These are phyloP conservation scores for Tetragonula clypearis DNA, from an alignment of 1,140 invertebrate species.

Conservation along the genomic window DNA sequence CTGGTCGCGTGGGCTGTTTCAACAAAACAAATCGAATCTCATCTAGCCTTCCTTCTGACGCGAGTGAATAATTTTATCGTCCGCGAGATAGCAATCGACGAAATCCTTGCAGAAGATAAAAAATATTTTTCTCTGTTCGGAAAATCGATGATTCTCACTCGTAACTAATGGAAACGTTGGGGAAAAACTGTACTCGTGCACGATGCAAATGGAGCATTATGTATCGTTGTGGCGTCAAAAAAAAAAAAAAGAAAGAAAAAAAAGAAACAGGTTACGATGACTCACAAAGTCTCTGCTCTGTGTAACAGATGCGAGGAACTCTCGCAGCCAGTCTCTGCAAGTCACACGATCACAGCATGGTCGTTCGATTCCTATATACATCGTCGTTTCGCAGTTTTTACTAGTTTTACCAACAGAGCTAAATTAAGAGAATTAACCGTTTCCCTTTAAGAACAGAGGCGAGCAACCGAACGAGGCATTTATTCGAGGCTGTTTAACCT, in stretches of 20 bases:
- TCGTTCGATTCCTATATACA: constrained; percentile 19
- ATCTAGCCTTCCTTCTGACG: constrained; percentile 6
- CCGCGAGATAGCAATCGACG: neutral
- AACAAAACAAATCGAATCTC: constrained; percentile 32
- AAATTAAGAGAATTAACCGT: neutral
- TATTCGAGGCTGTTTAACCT: constrained; percentile 22
- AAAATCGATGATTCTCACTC: neutral
- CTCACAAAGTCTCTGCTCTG: constrained; percentile 21
- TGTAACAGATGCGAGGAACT: constrained; percentile 26
- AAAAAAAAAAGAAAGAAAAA: neutral
- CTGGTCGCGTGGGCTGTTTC: constrained; percentile 30
- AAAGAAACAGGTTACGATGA: constrained; percentile 38
- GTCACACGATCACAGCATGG: constrained; percentile 15
- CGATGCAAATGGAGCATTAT: neutral
- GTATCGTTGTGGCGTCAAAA: neutral
- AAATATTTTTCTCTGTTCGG: neutral
- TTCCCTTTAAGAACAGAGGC: neutral
- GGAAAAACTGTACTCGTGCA: neutral
- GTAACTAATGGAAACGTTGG: neutral
- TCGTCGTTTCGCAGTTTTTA: neutral
- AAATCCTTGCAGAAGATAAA: neutral
- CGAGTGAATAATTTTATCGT: neutral
- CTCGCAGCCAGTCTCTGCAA: neutral
- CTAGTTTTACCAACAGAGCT: neutral
- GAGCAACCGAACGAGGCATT: neutral